Evolutionary conservation across 2,797 vertebrate species (phyloP).

Genomic region (Oceanodroma leucorhoa): DNA sequence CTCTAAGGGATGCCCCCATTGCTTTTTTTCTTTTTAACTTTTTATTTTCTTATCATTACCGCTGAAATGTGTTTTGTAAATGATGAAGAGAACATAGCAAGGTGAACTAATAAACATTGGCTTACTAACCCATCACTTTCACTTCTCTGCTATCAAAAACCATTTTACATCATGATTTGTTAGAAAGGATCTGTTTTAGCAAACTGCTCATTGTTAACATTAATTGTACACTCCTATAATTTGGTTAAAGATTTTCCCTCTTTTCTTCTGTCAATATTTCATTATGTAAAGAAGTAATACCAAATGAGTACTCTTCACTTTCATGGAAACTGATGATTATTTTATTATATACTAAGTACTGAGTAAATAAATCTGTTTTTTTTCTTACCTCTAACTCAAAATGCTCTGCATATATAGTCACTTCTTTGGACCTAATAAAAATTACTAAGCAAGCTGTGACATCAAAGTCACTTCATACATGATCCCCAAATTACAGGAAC

Average conservation of each 20-base stretch:
- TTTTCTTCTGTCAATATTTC: background rate
- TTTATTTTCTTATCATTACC: background rate
- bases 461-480: background rate
- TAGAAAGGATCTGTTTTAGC: background rate
- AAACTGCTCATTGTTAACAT: background rate
- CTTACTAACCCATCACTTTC: background rate
- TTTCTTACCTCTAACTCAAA: background rate
- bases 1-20: background rate
- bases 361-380: background rate
- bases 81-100: background rate
- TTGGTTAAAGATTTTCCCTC: background rate
- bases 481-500: background rate
- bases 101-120: background rate
- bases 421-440: background rate
- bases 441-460: background rate
- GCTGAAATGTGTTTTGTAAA: background rate
- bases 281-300: background rate
- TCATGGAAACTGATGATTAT: background rate
- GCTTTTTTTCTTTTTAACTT: background rate
- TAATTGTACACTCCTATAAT: background rate
- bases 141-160: background rate
- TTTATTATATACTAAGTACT: background rate
- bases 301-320: background rate
- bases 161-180: background rate
- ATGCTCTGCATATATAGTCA: background rate